Evolutionary conservation across 2,113 vertebrate species (phyloP).

Genomic region (Apaloderma vittatum): DNA sequence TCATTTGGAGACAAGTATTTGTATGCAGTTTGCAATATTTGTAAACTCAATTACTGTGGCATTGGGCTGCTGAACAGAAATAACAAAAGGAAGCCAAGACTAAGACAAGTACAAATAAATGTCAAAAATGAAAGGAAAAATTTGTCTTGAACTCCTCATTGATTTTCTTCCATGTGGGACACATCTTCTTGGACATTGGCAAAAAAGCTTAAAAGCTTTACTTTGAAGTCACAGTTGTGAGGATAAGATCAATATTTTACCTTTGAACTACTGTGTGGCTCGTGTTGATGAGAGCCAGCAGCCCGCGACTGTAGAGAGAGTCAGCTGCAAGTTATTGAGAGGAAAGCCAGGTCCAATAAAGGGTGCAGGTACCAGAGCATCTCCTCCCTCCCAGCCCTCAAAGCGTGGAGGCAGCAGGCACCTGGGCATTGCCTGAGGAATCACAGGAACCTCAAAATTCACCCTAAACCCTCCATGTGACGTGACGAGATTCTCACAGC

Average conservation of each 20-base stretch:
- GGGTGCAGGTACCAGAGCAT: accelerated
- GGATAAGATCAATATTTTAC: background rate
- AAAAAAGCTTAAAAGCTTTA: background rate
- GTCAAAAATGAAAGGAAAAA: background rate
- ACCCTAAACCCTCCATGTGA: background rate
- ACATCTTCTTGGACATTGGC: background rate
- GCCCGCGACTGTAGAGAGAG: background rate
- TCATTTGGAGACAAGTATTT: background rate
- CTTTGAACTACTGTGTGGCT: background rate
- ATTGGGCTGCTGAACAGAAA: background rate
- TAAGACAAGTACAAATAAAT: background rate
- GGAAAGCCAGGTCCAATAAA: background rate
- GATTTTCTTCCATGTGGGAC: background rate
- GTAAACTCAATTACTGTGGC: background rate
- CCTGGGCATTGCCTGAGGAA: background rate
- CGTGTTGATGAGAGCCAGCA: background rate
- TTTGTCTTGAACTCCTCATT: background rate
- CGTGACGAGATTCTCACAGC: background rate
- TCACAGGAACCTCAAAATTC: background rate
- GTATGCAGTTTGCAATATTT: background rate
- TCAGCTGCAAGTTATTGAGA: background rate
- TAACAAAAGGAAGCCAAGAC: background rate
- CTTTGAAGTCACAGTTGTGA: background rate
- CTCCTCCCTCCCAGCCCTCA: background rate
- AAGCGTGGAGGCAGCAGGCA: accelerated